Base-by-base conservation (phyloP, 2,113 vertebrate species). In the Eptatretus burgeri region DNA sequence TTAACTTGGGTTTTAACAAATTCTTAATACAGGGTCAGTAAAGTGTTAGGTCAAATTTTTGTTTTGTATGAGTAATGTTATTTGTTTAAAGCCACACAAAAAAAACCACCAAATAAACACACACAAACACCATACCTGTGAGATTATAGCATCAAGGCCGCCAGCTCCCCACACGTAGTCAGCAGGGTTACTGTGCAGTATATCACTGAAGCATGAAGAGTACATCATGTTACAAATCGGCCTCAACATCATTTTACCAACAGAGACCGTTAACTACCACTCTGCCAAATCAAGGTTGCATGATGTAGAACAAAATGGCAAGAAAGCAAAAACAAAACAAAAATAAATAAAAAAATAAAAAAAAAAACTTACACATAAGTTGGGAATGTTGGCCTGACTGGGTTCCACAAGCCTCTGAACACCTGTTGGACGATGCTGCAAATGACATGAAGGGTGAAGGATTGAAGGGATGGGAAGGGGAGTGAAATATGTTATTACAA, bases 121-220 rank as follows among this genome's bases (percentile, higher is more conserved):
- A 41, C 27, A n/a, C 14, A 14, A 56, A 17, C 18, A 60, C n/a
- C 74, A 78, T 72, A 94, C 89, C 82, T 96, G 89, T 65, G 89
- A 94, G 72, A 96, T 85, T 62, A 96, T 85, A 2, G 89, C 85
- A 14, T 96, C 89, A 9, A 96, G 77, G 67, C 88, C 88, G 41
- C 84, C 85, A 73, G 94, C 87, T 67, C 88, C 89, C 89, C 89
- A 96, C 0, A 87, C 89, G 1, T 96, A 96, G 68, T 95, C 89
- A 14, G 84, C 89, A 0, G 88, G 88, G 64, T 87, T 94, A 13
- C 87, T 94, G 72, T 96, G 89, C 74, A 96, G 74, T 81, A 93
- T 85, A 63, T 85, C 86, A 1, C 81, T 84, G 13, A 60, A 41
- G 27, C 56, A 60, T 17, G 19, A n/a, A 60, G 12, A 12, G 56